Conservation (phyloP, 2,888 invertebrate species). For the Bimastos eiseni region DNA sequence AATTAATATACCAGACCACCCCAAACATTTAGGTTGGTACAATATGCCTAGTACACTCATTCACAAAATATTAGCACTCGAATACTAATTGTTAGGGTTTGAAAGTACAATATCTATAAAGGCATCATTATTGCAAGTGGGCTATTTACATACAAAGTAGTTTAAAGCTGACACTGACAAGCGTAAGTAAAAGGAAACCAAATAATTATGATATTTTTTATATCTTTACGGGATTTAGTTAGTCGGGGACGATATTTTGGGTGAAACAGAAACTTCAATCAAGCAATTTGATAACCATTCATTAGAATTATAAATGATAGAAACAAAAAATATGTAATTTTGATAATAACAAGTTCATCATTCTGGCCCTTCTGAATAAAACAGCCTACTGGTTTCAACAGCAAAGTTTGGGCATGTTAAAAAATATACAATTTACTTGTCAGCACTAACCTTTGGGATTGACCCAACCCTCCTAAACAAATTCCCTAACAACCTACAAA, state of each 20-base stretch:
- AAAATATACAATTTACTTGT: neutral
- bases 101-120: neutral
- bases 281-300: neutral
- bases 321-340: neutral
- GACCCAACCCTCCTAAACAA: too few species aligned
- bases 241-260: neutral
- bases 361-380: neutral
- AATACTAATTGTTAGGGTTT: neutral
- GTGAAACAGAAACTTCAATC: neutral
- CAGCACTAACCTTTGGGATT: neutral
- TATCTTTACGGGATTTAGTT: neutral
- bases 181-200: neutral
- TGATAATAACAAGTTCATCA: too few species aligned
- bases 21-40: too few species aligned
- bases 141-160: neutral
- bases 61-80: neutral
- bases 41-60: too few species aligned
- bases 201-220: neutral
- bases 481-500: too few species aligned
- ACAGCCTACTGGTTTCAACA: neutral
- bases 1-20: too few species aligned
- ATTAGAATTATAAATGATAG: neutral
- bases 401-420: neutral
- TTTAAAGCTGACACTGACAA: neutral
- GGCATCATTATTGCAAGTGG: too few species aligned